phyloP scores from a whole-genome alignment of 2,797 vertebrate genomes.

The Thunnus albacares region DNA sequence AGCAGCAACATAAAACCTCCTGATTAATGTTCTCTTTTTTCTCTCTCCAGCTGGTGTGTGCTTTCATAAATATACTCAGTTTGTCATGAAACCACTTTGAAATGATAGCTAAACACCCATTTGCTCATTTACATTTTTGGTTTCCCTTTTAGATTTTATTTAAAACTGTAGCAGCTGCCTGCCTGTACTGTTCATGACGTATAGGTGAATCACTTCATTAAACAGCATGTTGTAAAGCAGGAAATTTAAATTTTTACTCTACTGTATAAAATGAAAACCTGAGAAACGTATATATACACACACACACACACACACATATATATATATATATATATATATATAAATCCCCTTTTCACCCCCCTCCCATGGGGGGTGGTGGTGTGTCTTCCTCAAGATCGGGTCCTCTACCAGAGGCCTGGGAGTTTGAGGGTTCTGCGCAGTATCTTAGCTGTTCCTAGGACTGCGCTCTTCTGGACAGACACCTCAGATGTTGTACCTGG shows the following conservation, averaged over 20 bases:
- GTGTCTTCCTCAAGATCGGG: too few species aligned
- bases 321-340: too few species aligned
- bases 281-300: too few species aligned
- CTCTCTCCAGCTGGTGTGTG: not conserved
- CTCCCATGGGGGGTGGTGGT: too few species aligned
- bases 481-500: too few species aligned
- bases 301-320: too few species aligned
- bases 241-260: not conserved
- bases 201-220: not conserved
- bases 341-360: too few species aligned
- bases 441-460: too few species aligned
- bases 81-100: slow-evolving; percentile 1
- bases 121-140: not conserved
- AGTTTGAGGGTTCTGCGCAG: too few species aligned
- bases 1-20: not conserved
- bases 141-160: not conserved
- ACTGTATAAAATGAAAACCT: too few species aligned
- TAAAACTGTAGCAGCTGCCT: not conserved
- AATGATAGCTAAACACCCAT: not conserved
- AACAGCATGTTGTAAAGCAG: not conserved
- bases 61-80: not conserved
- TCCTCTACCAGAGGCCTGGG: too few species aligned
- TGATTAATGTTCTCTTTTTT: not conserved
- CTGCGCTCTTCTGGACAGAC: too few species aligned
- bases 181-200: not conserved